phyloP scores from a whole-genome alignment of 2,888 invertebrate species.

The Perizoma flavofasciatum region DNA sequence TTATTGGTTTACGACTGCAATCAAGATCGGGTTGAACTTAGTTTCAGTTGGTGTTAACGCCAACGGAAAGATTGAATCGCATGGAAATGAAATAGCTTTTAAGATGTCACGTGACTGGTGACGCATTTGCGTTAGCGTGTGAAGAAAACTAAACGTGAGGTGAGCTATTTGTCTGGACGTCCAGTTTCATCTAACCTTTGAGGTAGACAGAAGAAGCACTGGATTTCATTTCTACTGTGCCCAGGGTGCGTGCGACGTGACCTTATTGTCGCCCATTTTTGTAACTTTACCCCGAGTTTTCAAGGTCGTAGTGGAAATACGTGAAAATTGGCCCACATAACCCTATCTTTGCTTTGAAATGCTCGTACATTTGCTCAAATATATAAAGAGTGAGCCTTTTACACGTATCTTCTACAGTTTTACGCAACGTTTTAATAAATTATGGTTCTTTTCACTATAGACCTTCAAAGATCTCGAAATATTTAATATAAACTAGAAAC shows the following conservation, averaged over 20 bases:
- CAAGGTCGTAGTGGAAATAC: constrained; percentile 18
- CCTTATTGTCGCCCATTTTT: constrained; percentile 22
- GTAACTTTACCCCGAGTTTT: constrained; percentile 21
- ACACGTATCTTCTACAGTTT: background rate
- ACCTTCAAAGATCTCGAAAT: no score
- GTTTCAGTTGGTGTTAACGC: no score
- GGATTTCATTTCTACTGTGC: background rate
- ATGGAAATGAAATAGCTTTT: no score
- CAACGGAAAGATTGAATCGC: no score
- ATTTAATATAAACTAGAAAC: no score
- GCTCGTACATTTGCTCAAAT: background rate
- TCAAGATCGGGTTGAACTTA: no score
- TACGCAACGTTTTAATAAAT: background rate
- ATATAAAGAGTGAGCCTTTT: background rate
- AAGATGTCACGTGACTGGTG: no score
- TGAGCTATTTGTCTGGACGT: no score
- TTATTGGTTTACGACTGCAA: no score
- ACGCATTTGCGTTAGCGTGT: no score
- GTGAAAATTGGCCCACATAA: constrained; percentile 21
- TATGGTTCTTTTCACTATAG: background rate
- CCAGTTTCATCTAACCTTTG: no score
- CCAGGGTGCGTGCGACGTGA: constrained; percentile 16
- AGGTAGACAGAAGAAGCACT: background rate
- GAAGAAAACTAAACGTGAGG: no score
- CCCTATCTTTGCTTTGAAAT: constrained; percentile 12